Percentiles rank a stretch among this genome's conserved stretches.
phyloP scores from a whole-genome alignment of 2,113 vertebrate genomes.

The Candoia aspera region DNA sequence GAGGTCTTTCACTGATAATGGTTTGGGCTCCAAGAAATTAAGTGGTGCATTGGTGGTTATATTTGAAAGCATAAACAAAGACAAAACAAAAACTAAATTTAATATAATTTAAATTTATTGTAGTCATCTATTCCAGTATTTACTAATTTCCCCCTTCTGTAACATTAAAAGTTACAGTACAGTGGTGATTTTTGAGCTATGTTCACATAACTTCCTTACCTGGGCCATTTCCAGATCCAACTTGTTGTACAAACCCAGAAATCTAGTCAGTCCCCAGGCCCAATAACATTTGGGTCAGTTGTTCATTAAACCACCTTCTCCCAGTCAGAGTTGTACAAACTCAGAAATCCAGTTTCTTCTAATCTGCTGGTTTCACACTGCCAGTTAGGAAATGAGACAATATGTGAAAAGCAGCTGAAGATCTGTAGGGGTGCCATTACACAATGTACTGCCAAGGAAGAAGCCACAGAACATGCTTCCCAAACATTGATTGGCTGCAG shows the following conservation, averaged over 20 bases:
- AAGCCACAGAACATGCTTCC: background rate
- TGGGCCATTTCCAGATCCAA: background rate
- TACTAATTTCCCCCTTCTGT: background rate
- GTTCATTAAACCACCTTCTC: background rate
- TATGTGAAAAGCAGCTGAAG: background rate
- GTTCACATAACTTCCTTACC: background rate
- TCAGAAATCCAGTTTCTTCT: background rate
- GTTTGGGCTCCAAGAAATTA: background rate
- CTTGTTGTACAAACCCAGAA: background rate
- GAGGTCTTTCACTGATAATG: background rate
- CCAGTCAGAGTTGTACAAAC: background rate
- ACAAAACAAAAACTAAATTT: background rate
- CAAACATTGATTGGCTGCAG: background rate
- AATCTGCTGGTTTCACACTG: background rate
- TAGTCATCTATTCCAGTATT: background rate
- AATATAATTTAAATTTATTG: background rate
- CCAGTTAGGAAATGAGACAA: background rate
- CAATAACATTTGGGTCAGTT: background rate
- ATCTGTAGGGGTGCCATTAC: background rate
- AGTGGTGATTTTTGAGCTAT: background rate
- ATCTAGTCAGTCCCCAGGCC: background rate
- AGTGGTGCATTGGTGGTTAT: background rate
- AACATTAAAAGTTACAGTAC: background rate
- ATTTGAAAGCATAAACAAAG: background rate
- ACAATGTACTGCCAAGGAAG: background rate